Conservation (phyloP, 2,797 vertebrate genomes). For the Podarcis siculus region DNA sequence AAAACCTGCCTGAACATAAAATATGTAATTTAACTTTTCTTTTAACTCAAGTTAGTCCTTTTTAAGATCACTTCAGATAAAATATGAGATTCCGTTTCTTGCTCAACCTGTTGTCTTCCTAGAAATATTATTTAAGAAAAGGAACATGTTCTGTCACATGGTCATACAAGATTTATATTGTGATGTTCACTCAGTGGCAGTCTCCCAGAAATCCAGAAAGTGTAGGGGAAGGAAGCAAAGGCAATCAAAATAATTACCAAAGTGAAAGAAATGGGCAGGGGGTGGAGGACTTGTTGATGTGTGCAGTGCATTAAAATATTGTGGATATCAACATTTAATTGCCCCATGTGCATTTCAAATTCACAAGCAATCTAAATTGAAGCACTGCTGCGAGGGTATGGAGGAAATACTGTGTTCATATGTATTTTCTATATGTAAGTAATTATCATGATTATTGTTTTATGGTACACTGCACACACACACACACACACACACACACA, state of each 20-base stretch:
- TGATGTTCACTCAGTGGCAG: neutral
- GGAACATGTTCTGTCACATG: neutral
- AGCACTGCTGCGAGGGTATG: neutral
- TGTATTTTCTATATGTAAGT: constrained; percentile 62
- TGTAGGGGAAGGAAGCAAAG: neutral
- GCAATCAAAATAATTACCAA: neutral
- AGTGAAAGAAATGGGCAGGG: neutral
- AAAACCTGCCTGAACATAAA: constrained; percentile 20
- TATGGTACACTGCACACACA: constrained; percentile 77
- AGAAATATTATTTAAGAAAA: neutral
- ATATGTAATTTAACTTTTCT: neutral
- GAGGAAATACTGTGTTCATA: neutral
- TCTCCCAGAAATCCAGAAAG: neutral
- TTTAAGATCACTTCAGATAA: neutral
- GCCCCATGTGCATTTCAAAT: neutral
- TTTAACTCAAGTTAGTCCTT: neutral
- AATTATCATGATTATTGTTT: constrained; percentile 85
- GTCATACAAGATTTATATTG: neutral
- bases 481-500: too few relatives aligned
- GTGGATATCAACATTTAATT: neutral
- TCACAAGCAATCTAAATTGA: neutral
- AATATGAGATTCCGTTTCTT: neutral
- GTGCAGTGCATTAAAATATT: neutral
- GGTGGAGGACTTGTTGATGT: neutral
- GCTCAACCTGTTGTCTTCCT: neutral